Conservation (phyloP, 2,113 vertebrate species). For the Hippocampus guttulatus region DNA sequence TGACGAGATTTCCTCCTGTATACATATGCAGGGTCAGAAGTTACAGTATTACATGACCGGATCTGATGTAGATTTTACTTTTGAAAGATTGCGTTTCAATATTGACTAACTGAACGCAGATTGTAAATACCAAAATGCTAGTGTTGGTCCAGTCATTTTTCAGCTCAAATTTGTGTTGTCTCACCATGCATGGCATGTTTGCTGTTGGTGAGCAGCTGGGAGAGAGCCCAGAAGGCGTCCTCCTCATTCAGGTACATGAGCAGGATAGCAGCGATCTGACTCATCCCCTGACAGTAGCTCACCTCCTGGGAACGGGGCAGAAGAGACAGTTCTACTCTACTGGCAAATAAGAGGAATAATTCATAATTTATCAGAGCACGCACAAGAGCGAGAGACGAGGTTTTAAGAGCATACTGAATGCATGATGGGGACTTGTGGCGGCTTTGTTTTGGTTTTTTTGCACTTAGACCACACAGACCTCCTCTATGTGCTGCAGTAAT, state of each 20-base stretch:
- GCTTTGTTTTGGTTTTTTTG: neutral
- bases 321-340: conserved; percentile 23
- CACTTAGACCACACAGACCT: conserved; percentile 13
- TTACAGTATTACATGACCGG: neutral
- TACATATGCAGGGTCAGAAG: too few relatives aligned
- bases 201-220: conserved; percentile 82
- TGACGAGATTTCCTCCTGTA: too few relatives aligned
- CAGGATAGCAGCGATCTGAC: conserved; percentile 83
- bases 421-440: neutral
- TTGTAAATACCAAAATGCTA: neutral
- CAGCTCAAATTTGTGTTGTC: conserved; percentile 7
- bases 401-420: neutral
- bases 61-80: neutral
- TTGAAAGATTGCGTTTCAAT: too few relatives aligned
- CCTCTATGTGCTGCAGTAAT: conserved; percentile 1
- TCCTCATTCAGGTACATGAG: conserved; percentile 88
- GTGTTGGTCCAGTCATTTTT: neutral
- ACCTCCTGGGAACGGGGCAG: conserved; percentile 77
- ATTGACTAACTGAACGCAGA: neutral
- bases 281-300: conserved; percentile 91
- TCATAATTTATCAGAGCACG: conserved; percentile 32
- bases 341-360: conserved; percentile 30
- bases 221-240: conserved; percentile 86
- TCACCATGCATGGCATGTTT: conserved; percentile 85
- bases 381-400: neutral